Conservation (phyloP, 2,797 vertebrate species). For the Mastacembelus armatus region DNA sequence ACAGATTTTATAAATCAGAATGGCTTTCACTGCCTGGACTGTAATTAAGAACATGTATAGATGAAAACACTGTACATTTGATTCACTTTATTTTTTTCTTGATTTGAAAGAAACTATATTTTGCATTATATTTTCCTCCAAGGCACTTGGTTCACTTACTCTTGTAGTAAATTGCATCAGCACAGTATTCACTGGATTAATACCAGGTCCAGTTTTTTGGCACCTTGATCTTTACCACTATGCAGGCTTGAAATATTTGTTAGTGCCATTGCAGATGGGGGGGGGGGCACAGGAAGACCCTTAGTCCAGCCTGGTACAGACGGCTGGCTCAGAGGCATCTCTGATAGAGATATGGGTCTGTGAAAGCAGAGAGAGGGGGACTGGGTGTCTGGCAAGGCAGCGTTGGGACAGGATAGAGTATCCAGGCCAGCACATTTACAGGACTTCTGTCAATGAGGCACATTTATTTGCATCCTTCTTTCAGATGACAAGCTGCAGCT, state of each 20-base stretch:
- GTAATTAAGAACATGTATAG: too few species aligned
- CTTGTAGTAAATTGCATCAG: neutral
- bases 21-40: too few species aligned
- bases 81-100: neutral
- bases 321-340: slow-evolving; percentile 30
- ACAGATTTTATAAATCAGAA: too few species aligned
- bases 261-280: slow-evolving; percentile 17
- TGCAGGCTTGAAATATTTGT: slow-evolving; percentile 9
- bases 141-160: neutral
- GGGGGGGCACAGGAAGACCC: slow-evolving; percentile 4
- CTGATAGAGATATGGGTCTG: slow-evolving; percentile 25
- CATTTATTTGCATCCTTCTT: slow-evolving; percentile 62
- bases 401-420: too few species aligned
- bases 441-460: slow-evolving; percentile 67
- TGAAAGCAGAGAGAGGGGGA: neutral
- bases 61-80: neutral
- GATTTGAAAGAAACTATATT: neutral
- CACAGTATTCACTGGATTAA: neutral
- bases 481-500: slow-evolving; percentile 31
- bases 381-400: slow-evolving; percentile 39
- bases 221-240: neutral
- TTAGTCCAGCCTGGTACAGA: slow-evolving; percentile 18
- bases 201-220: slow-evolving; percentile 16
- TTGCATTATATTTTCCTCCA: neutral
- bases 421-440: slow-evolving; percentile 62